Percentiles rank a stretch among this genome's conserved stretches.
These are phyloP conservation scores for Pelodytes ibericus DNA, from an alignment of 2,797 vertebrate species.

Conservation along the genomic window DNA sequence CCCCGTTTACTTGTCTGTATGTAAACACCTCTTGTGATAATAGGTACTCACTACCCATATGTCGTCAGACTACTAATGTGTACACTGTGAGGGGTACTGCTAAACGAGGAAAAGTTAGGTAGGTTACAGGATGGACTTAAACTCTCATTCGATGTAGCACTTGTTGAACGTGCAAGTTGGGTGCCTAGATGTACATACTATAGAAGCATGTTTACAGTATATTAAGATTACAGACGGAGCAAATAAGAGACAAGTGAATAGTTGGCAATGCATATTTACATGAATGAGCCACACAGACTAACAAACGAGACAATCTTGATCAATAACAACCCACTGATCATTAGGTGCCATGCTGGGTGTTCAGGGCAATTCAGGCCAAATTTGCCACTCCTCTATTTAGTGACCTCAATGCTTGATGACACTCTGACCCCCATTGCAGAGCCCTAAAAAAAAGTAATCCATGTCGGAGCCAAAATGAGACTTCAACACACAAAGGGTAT, in stretches of 20 bases:
- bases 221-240: neutral
- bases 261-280: neutral
- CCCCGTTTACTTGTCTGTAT: too few relatives aligned
- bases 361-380: neutral
- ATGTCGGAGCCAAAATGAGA: conserved; percentile 47
- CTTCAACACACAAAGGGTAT: conserved; percentile 38
- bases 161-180: too few relatives aligned
- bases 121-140: too few relatives aligned
- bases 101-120: too few relatives aligned
- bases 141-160: too few relatives aligned
- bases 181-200: too few relatives aligned
- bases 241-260: neutral
- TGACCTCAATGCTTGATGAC: conserved; percentile 18
- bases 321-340: neutral
- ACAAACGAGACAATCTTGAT: neutral
- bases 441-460: conserved; percentile 41
- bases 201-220: too few relatives aligned
- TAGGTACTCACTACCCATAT: too few relatives aligned
- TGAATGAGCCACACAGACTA: neutral
- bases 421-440: conserved; percentile 37
- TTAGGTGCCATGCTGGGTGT: neutral
- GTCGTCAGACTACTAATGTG: too few relatives aligned
- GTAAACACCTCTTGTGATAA: too few relatives aligned
- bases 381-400: neutral
- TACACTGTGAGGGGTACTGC: too few relatives aligned